Conservation (phyloP, 2,888 invertebrate species). For the Amorpha juglandis region DNA sequence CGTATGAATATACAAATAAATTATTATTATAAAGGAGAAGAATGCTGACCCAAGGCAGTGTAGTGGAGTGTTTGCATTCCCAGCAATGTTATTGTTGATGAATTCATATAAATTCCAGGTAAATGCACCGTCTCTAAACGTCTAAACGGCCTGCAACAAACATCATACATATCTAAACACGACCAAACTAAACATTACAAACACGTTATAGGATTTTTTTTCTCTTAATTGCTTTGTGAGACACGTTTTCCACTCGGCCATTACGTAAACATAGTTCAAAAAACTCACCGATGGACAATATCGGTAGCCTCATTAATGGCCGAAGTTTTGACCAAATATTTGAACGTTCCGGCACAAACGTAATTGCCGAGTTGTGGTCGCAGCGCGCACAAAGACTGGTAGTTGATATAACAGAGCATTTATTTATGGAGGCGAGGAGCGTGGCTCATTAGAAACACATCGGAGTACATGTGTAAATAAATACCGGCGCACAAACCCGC, state of each 20-base stretch:
- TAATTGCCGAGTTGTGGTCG: slow-evolving; percentile 69
- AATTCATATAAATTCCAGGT: slow-evolving; percentile 70
- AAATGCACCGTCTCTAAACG: slow-evolving; percentile 52
- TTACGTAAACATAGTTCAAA: slow-evolving; percentile 72
- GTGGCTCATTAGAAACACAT: slow-evolving; percentile 79
- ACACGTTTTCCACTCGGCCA: slow-evolving; percentile 61
- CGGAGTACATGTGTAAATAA: slow-evolving; percentile 77
- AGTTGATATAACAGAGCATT: slow-evolving; percentile 74
- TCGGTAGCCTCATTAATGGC: slow-evolving; percentile 81
- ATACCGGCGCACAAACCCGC: slow-evolving; percentile 59
- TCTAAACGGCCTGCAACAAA: slow-evolving; percentile 60
- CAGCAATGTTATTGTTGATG: slow-evolving; percentile 70
- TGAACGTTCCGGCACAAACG: slow-evolving; percentile 70
- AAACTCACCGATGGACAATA: slow-evolving; percentile 62
- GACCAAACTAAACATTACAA: slow-evolving; percentile 59
- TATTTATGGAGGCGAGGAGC: slow-evolving; percentile 61
- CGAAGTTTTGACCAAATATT: slow-evolving; percentile 80
- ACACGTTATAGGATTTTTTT: slow-evolving; percentile 60
- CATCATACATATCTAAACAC: slow-evolving; percentile 64
- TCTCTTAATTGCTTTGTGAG: slow-evolving; percentile 63
- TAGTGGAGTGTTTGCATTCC: slow-evolving; percentile 64
- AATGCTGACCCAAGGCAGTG: slow-evolving; percentile 7
- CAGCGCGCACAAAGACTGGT: slow-evolving; percentile 73
- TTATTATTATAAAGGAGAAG: slow-evolving; percentile 8
- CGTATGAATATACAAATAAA: not conserved